phyloP scores from a whole-genome alignment of 92 coral and sea anemone genomes.

The Actinernus sp. region DNA sequence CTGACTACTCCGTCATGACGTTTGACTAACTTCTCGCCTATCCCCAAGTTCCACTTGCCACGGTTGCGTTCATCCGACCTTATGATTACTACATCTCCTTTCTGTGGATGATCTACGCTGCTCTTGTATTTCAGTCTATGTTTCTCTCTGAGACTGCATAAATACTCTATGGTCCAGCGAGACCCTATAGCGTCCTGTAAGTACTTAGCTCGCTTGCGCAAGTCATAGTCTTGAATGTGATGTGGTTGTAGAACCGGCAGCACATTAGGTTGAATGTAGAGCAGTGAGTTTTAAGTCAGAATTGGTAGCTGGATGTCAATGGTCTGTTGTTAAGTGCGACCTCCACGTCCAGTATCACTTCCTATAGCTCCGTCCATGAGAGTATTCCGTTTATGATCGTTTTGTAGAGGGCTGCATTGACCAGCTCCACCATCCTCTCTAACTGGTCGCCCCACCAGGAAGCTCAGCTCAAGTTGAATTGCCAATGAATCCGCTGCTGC shows the following conservation, averaged over 20 bases:
- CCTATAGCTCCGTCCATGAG: slow-evolving; percentile 14
- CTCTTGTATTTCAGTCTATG: slow-evolving; percentile 13
- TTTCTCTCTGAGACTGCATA: slow-evolving; percentile 5
- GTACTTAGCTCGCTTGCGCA: slow-evolving; percentile 12
- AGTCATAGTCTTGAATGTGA: not conserved
- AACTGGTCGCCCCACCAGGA: no score
- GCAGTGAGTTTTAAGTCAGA: slow-evolving; percentile 21
- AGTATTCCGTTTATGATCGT: slow-evolving; percentile 1
- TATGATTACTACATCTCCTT: slow-evolving; percentile 18
- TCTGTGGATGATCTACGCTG: not conserved
- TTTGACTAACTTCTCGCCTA: slow-evolving; percentile 21
- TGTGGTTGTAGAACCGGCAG: slow-evolving; percentile 7
- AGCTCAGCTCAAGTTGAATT: no score
- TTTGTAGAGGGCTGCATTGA: slow-evolving; percentile 14
- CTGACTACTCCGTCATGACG: slow-evolving; percentile 42
- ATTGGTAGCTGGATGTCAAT: slow-evolving; percentile 2
- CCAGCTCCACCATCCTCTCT: slow-evolving; percentile 5
- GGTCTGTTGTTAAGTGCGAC: slow-evolving; percentile 32
- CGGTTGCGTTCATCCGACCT: slow-evolving; percentile 15
- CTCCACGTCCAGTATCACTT: slow-evolving; percentile 28
- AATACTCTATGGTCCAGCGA: slow-evolving; percentile 9
- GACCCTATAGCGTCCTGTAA: slow-evolving; percentile 2
- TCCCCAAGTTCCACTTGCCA: slow-evolving; percentile 20
- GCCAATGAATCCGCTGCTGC: no score
- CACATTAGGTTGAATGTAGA: slow-evolving; percentile 7